These are phyloP conservation scores for Sinonovacula constricta DNA, from an alignment of 1,140 invertebrate species.

Conservation along the genomic window DNA sequence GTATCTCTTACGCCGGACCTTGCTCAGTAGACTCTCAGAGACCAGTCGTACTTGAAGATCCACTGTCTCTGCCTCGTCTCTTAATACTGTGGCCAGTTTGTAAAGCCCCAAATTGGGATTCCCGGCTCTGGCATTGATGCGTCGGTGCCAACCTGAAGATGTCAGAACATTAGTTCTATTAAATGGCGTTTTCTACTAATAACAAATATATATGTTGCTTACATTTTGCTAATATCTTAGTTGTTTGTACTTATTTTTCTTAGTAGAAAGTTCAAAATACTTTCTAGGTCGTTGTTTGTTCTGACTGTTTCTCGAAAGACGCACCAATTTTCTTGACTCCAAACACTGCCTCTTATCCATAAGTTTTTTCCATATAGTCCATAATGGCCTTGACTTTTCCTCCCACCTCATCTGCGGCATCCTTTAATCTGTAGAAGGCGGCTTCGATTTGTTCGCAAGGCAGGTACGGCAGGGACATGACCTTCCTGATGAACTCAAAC, in stretches of 20 bases:
- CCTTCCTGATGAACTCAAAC: conserved; percentile 3
- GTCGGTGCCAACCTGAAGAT: conserved; percentile 13
- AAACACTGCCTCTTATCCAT: background rate
- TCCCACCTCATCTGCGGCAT: too few species aligned
- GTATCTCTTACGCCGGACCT: background rate
- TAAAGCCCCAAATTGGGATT: conserved; percentile 1
- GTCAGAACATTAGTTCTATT: background rate
- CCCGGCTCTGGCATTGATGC: conserved; percentile 11
- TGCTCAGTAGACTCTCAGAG: conserved; percentile 5
- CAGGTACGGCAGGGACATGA: too few species aligned
- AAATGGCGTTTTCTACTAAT: too few species aligned
- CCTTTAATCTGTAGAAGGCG: too few species aligned
- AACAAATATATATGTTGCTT: background rate
- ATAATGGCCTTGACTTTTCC: too few species aligned
- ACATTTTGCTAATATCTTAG: background rate
- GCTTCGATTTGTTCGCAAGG: conserved; percentile 5
- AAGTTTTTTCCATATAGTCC: too few species aligned
- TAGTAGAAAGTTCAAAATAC: too few species aligned
- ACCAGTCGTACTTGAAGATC: conserved; percentile 3
- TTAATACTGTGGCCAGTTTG: background rate
- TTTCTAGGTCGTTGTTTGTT: conserved; percentile 34
- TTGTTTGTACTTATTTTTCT: background rate
- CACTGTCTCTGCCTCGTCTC: conserved; percentile 1
- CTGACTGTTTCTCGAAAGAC: conserved; percentile 10
- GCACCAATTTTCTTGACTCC: background rate